Percentiles rank a stretch among this genome's conserved stretches.
phyloP scores from a whole-genome alignment of 2,888 invertebrate species.

The Coenonympha arcania region DNA sequence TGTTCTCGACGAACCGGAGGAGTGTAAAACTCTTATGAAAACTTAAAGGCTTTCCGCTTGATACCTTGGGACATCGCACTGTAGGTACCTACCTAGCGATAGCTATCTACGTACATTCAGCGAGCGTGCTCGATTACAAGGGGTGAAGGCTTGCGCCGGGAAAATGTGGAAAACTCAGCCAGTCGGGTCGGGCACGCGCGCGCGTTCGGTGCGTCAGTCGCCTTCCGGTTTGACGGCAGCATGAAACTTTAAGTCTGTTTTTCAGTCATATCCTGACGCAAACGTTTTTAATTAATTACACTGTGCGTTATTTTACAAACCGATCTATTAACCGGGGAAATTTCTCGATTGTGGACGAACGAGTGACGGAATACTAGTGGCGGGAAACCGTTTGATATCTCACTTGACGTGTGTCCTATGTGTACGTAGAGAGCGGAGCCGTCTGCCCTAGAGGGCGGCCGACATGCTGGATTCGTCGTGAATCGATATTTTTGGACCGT shows the following conservation, averaged over 20 bases:
- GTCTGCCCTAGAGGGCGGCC: slow-evolving; percentile 71
- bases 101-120: slow-evolving; percentile 30
- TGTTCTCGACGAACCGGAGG: too few species aligned
- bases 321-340: slow-evolving; percentile 6
- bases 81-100: background rate
- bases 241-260: slow-evolving; percentile 65
- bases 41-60: too few species aligned
- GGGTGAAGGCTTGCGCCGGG: slow-evolving; percentile 73
- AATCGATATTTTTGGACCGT: slow-evolving; percentile 73
- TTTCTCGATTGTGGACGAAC: slow-evolving; percentile 32
- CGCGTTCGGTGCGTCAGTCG: slow-evolving; percentile 47
- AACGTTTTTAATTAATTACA: slow-evolving; percentile 31
- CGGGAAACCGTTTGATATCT: slow-evolving; percentile 74
- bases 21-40: too few species aligned
- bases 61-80: background rate
- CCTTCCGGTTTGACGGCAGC: slow-evolving; percentile 41
- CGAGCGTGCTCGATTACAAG: slow-evolving; percentile 69
- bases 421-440: slow-evolving; percentile 69
- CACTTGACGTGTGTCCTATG: slow-evolving; percentile 72
- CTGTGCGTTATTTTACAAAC: slow-evolving; percentile 23
- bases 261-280: slow-evolving; percentile 45
- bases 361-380: slow-evolving; percentile 68
- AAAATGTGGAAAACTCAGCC: slow-evolving; percentile 67
- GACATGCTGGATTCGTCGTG: slow-evolving; percentile 72
- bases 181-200: slow-evolving; percentile 65